Evolutionary conservation across 1,140 invertebrate genomes (phyloP), one percentile per base, ranked within the genome.

Genomic region (Microplitis demolitor): DNA sequence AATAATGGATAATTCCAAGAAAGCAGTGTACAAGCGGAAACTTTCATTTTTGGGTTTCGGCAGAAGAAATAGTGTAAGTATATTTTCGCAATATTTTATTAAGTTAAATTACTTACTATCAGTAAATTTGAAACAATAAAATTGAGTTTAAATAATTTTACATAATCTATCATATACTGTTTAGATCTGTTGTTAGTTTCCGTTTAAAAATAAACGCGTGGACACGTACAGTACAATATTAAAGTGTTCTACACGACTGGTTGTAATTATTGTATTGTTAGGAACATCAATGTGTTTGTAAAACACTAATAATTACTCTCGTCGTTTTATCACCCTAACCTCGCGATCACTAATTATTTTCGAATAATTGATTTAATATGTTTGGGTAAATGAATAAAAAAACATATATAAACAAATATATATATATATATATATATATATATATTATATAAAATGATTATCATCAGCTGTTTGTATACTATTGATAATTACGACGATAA

Each of bases 21-120:
- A 51, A 68, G 53, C 33, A 16, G 61, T 53, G 24, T 31, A 70
- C 66, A 87, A 80, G 66, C 80, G 82, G 74, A 88, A 88, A 64
- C 80, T 87, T 11, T 87, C 85, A 5, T 88, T 88, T 69, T 81
- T 88, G 31, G 82, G 86, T 34, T 87, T 87, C 71, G 83, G 83
- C 8, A 82, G 83, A 70, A 78, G 84, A 66, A 70, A 74, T 68
- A 79, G 79, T 73, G 82, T 87, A 56, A 85, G 84, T 77, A 64
- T 35, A 35, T 34, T 56, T 61, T 60, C 39, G 64, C 3, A 37
- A 24, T 16, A 53, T 53, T 45, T 69, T 31, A 66, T n/a, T 11
- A 51, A 11, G 6, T 33, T 31, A 45, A 31, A 24, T 51, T 51
- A 34, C 24, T 33, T 13, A 37, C 9, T n/a, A 39, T 64, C 13